Evolutionary conservation across 2,888 invertebrate species (phyloP).

Genomic region (Epistrophe grossulariae): DNA sequence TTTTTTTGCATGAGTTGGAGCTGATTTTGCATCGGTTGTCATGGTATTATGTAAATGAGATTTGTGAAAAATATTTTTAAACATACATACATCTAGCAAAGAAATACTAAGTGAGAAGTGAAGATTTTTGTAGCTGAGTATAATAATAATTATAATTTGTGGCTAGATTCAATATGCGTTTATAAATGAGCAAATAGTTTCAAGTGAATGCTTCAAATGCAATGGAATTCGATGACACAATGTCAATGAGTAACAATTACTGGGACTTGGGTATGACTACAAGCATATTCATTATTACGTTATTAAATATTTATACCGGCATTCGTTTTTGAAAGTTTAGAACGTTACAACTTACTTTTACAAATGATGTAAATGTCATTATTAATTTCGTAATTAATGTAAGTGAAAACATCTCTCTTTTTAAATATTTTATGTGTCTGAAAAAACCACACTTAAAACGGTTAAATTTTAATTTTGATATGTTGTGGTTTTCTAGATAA

Average conservation of each 20-base stretch:
- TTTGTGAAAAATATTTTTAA: conserved; percentile 24
- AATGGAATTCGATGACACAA: conserved; percentile 43
- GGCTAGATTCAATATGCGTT: not conserved
- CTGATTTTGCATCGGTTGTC: not conserved
- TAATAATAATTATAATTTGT: not conserved
- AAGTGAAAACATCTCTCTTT: too few species aligned
- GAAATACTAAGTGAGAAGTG: not conserved
- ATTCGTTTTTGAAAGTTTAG: too few species aligned
- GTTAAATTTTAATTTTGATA: too few species aligned
- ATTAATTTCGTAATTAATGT: too few species aligned
- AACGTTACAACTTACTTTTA: too few species aligned
- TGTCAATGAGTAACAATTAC: not conserved
- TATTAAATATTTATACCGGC: too few species aligned
- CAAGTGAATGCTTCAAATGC: conserved; percentile 10
- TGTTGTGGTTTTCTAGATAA: too few species aligned
- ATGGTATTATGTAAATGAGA: conserved; percentile 49
- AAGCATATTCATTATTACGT: too few species aligned
- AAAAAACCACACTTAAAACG: too few species aligned
- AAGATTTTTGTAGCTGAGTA: not conserved
- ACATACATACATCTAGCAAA: not conserved
- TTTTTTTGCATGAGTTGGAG: conserved; percentile 23
- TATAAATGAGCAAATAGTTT: conserved; percentile 1
- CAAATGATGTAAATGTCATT: too few species aligned
- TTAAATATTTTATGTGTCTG: too few species aligned
- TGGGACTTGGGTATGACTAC: too few species aligned